Conservation (phyloP, 2,797 vertebrate genomes). For the Rhinella marina region DNA sequence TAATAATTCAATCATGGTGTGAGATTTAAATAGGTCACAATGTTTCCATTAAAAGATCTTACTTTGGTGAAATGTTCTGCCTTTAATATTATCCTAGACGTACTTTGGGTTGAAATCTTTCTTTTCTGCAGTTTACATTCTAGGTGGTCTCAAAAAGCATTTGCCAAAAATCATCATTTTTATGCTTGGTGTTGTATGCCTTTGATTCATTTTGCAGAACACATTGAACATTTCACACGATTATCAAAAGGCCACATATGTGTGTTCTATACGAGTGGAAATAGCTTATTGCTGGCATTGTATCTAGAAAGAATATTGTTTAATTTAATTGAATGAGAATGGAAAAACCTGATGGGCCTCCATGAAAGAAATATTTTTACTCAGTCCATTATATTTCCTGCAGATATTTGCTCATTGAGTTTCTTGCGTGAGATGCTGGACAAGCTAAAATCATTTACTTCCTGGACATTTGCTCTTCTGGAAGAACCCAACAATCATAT, state of each 20-base stretch:
- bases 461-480: neutral
- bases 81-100: conserved; percentile 40
- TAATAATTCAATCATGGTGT: conserved; percentile 53
- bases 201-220: conserved; percentile 58
- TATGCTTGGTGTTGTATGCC: conserved; percentile 52
- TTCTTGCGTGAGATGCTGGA: conserved; percentile 3
- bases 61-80: conserved; percentile 42
- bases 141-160: conserved; percentile 51
- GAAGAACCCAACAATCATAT: neutral
- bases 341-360: conserved; percentile 48
- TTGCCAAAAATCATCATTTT: conserved; percentile 56
- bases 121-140: conserved; percentile 35
- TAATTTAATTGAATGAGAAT: conserved; percentile 44
- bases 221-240: conserved; percentile 50
- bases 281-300: conserved; percentile 42
- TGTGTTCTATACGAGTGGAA: conserved; percentile 51
- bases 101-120: conserved; percentile 37
- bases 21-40: conserved; percentile 54
- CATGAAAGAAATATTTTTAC: conserved; percentile 33
- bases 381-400: neutral
- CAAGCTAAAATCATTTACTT: conserved; percentile 26
- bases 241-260: conserved; percentile 51
- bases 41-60: conserved; percentile 56
- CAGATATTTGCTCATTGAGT: conserved; percentile 23
- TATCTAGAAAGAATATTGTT: conserved; percentile 36